phyloP scores from a whole-genome alignment of 2,797 vertebrate genomes.

The Acrossocheilus wenchowensis region DNA sequence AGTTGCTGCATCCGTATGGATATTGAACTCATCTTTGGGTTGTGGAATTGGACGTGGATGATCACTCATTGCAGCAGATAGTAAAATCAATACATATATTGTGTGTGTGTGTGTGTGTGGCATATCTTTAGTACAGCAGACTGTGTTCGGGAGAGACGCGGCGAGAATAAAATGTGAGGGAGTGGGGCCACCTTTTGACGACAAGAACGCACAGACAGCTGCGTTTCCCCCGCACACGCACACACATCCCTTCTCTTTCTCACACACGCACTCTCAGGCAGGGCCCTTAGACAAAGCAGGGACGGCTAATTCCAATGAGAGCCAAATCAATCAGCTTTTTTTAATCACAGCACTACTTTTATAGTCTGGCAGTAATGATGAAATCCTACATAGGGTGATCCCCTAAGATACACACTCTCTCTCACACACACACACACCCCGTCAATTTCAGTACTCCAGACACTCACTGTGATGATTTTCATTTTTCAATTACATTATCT shows the following conservation, averaged over 20 bases:
- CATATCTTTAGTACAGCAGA: conserved; percentile 67
- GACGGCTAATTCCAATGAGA: conserved; percentile 82
- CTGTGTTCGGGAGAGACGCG: conserved; percentile 68
- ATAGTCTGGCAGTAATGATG: conserved; percentile 84
- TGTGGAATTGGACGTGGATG: conserved; percentile 80
- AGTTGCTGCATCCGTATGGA: conserved; percentile 78
- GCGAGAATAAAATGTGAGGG: conserved; percentile 87
- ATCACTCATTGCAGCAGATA: conserved; percentile 82
- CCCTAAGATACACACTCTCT: conserved; percentile 72
- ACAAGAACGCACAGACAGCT: conserved; percentile 78
- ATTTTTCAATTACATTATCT: conserved; percentile 88
- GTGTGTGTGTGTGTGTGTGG: conserved; percentile 36
- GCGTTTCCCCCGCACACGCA: conserved; percentile 30
- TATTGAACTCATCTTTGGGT: conserved; percentile 83
- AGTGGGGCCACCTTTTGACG: conserved; percentile 97
- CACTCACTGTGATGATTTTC: conserved; percentile 80
- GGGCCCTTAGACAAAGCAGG: conserved; percentile 64
- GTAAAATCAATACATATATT: conserved; percentile 85
- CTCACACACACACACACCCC: conserved; percentile 45
- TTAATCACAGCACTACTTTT: conserved; percentile 85
- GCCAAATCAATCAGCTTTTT: conserved; percentile 85
- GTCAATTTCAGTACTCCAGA: conserved; percentile 67
- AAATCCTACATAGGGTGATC: conserved; percentile 80
- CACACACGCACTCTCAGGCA: conserved; percentile 35
- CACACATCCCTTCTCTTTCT: conserved; percentile 11